These are phyloP conservation scores for Salarias fasciatus DNA, from an alignment of 2,797 vertebrate genomes.

Conservation along the genomic window DNA sequence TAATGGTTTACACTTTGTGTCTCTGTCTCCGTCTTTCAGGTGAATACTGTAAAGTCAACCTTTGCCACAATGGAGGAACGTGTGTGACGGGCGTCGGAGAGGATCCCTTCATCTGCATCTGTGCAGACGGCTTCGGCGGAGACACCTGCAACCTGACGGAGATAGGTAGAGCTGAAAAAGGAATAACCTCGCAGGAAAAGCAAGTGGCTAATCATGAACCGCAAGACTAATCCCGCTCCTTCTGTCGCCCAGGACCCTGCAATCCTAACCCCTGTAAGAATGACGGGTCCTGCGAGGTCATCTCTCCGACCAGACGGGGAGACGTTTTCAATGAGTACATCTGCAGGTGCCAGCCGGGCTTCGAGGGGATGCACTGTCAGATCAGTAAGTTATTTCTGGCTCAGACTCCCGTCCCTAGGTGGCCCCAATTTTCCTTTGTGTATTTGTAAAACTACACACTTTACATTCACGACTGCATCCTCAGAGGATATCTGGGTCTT, in stretches of 20 bases:
- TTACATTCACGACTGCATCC: not conserved
- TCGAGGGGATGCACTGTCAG: slow-evolving; percentile 90
- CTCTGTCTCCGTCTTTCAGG: slow-evolving; percentile 71
- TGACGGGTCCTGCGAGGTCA: slow-evolving; percentile 84
- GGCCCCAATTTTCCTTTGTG: too few relatives aligned
- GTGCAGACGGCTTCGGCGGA: slow-evolving; percentile 88
- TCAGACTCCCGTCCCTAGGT: too few relatives aligned
- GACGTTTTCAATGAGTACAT: slow-evolving; percentile 90
- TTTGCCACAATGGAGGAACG: slow-evolving; percentile 92
- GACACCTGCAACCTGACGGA: slow-evolving; percentile 91
- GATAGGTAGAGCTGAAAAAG: slow-evolving; percentile 79
- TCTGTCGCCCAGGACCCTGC: slow-evolving; percentile 86
- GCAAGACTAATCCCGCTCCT: not conserved
- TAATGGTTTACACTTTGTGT: not conserved
- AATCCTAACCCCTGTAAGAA: slow-evolving; percentile 91
- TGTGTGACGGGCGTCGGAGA: slow-evolving; percentile 86
- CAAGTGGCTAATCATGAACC: fast-evolving
- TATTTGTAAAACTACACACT: too few relatives aligned
- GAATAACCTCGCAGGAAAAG: not conserved
- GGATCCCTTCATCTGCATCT: slow-evolving; percentile 90
- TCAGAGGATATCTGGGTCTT: not conserved
- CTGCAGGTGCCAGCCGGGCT: slow-evolving; percentile 90
- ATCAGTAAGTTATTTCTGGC: slow-evolving; percentile 84
- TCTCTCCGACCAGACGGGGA: slow-evolving; percentile 82
- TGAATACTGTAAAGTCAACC: slow-evolving; percentile 89